Base-by-base conservation (phyloP, 2,888 invertebrate species). In the Tuta absoluta region DNA sequence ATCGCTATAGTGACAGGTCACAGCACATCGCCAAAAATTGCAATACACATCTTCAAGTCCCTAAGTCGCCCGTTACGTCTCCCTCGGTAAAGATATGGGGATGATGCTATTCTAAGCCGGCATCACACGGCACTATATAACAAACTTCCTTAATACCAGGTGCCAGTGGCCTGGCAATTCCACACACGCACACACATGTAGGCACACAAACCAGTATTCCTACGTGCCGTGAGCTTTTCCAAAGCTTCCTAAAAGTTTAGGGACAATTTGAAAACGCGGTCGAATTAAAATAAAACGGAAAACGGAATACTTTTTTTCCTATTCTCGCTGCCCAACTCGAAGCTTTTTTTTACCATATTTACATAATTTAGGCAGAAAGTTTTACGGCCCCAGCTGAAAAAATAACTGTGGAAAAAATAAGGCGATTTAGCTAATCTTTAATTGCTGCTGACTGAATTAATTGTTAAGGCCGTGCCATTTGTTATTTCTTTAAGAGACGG, bases 361-460 rank as follows among this genome's bases (percentile, higher is more conserved):
- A 68, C 74, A 71, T 73, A 69, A 73, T 72, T 72, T 71, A 71
- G 67, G 69, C 63, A 28, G 64, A 62, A 66, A 71, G 69, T 63
- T 69, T 67, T 65, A 59, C 62, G 24, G 63, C 65, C 61, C 64
- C 62, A 62, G 53, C 66, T 63, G 68, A 69, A 69, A 68, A 63
- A 67, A 67, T 59, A 68, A 69, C 68, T 67, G 64, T 38, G 38
- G 60, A 65, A 45, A 72, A 72, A 72, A 75, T 73, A 72, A 70
- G 65, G 71, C 73, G 69, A 73, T 73, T 73, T 68, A 71, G 71
- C 70, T 68, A 68, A 66, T 66, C 68, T 69, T 69, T 74, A 75
- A 77, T 75, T 75, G 72, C 71, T 72, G 49, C 60, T 66, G 70
- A 67, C 68, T 67, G 66, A 73, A 74, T 74, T 72, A 72, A 73